phyloP scores from a whole-genome alignment of 1,140 invertebrate genomes.

The Pomacea maculata region DNA sequence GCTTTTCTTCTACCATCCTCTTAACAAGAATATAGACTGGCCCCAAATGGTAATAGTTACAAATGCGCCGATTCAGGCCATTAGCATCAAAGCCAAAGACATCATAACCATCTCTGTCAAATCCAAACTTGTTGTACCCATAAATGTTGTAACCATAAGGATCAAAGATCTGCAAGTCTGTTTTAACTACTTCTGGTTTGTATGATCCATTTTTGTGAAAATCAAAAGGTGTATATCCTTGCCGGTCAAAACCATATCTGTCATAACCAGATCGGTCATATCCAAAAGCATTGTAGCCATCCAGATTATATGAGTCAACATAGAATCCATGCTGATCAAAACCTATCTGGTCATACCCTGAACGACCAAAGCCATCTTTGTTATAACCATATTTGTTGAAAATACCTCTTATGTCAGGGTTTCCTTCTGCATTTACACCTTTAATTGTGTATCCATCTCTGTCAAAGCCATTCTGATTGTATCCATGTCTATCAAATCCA shows the following conservation, averaged over 20 bases:
- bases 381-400: slow-evolving; percentile 46
- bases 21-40: slow-evolving; percentile 51
- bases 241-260: slow-evolving; percentile 52
- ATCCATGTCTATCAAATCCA: slow-evolving; percentile 54
- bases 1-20: slow-evolving; percentile 35
- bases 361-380: slow-evolving; percentile 45
- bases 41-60: slow-evolving; percentile 51
- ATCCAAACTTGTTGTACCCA: slow-evolving; percentile 51
- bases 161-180: slow-evolving; percentile 39
- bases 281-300: slow-evolving; percentile 49
- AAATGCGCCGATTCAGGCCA: slow-evolving; percentile 44
- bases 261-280: slow-evolving; percentile 55
- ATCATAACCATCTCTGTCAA: slow-evolving; percentile 53
- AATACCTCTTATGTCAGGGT: slow-evolving; percentile 38
- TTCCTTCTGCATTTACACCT: slow-evolving; percentile 41
- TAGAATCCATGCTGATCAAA: slow-evolving; percentile 52
- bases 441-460: slow-evolving; percentile 44
- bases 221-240: slow-evolving; percentile 46
- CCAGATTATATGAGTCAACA: slow-evolving; percentile 49
- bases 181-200: slow-evolving; percentile 18
- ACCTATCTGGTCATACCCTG: slow-evolving; percentile 48
- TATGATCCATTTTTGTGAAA: slow-evolving; percentile 41
- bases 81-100: slow-evolving; percentile 52
- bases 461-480: slow-evolving; percentile 46
- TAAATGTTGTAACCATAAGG: slow-evolving; percentile 50